Percentiles rank a stretch among this genome's conserved stretches.
phyloP scores from a whole-genome alignment of 30 jellyfish, hydroid and myxozoan genomes.

The Thelohanellus kitauei region DNA sequence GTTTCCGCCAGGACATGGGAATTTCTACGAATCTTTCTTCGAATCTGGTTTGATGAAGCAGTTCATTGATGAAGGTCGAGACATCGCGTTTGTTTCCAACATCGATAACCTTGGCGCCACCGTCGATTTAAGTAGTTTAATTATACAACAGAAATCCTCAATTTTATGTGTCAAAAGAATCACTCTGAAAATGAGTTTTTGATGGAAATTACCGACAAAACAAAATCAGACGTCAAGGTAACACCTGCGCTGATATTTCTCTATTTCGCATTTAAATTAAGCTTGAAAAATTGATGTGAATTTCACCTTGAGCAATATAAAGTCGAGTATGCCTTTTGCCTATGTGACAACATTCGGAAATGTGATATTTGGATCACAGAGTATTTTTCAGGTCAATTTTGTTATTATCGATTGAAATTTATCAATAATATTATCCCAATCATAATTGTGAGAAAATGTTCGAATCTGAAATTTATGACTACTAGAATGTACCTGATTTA shows the following conservation, averaged over 20 bases:
- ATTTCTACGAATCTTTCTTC: constrained; percentile 40
- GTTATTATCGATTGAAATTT: too few species aligned
- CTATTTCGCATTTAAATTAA: too few species aligned
- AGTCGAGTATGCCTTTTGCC: too few species aligned
- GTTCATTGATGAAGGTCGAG: constrained; percentile 44
- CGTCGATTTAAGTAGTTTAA: constrained; percentile 39
- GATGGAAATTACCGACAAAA: constrained; percentile 80
- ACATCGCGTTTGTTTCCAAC: constrained; percentile 43
- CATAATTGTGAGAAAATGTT: too few species aligned
- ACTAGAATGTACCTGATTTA: too few species aligned
- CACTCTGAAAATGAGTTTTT: constrained; percentile 15
- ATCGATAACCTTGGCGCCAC: constrained; percentile 89
- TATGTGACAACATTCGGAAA: too few species aligned
- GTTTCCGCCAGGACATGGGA: constrained; percentile 98
- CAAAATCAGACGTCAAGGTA: constrained; percentile 83
- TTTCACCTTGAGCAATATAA: too few species aligned
- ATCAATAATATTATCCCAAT: too few species aligned
- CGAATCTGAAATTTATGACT: too few species aligned
- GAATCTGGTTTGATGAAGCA: constrained; percentile 36
- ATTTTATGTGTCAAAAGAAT: constrained; percentile 7
- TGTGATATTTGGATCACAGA: too few species aligned
- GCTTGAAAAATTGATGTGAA: too few species aligned
- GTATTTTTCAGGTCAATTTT: too few species aligned
- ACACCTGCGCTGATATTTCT: not conserved
- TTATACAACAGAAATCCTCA: constrained; percentile 15